A percentile compares a stretch with the other conserved stretches of the same genome.
These are phyloP conservation scores for Melipona quadrifasciata DNA, from an alignment of 1,140 invertebrate genomes.

Conservation along the genomic window DNA sequence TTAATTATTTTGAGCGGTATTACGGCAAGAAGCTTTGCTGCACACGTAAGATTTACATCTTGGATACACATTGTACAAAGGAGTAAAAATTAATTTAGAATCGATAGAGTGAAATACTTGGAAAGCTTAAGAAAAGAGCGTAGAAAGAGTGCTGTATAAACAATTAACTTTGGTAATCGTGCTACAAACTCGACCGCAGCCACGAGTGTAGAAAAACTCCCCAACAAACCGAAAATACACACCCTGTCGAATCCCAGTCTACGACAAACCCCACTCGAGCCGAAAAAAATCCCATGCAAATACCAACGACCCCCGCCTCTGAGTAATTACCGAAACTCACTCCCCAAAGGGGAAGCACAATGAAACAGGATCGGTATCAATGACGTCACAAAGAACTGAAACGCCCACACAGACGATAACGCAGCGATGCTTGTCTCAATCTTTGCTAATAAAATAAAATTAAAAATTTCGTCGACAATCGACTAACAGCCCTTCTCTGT, in stretches of 20 bases:
- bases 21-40: fast-evolving
- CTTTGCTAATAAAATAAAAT: not conserved
- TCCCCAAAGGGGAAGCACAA: not conserved
- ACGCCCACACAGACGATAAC: not conserved
- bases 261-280: not conserved
- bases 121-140: not conserved
- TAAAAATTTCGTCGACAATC: too few species aligned
- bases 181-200: not conserved
- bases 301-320: not conserved
- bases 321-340: not conserved
- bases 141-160: not conserved
- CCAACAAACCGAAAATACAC: not conserved
- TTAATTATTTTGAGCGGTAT: not conserved
- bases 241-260: not conserved
- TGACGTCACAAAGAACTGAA: not conserved
- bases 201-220: not conserved
- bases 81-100: not conserved
- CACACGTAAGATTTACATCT: not conserved
- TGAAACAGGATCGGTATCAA: not conserved
- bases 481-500: not conserved
- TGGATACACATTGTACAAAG: not conserved
- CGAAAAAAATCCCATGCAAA: not conserved
- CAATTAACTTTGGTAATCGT: not conserved
- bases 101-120: not conserved
- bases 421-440: too few species aligned